These are phyloP conservation scores for Hirtodrosophila trivittata DNA, from an alignment of 2,888 invertebrate genomes.

Conservation along the genomic window DNA sequence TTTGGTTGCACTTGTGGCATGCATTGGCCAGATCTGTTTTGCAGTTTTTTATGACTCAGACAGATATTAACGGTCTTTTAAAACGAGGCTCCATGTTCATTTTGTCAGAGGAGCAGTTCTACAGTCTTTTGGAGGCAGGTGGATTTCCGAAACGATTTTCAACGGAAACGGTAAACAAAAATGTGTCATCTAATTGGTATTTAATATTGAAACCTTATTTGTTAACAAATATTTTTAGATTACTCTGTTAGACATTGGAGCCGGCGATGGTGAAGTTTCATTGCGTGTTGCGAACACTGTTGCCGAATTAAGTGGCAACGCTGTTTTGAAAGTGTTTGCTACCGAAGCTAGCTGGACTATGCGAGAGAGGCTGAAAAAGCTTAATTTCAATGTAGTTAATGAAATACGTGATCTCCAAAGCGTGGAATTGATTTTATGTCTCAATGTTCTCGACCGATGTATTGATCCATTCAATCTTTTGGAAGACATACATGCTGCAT, in stretches of 20 bases:
- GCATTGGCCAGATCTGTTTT: conserved; percentile 93
- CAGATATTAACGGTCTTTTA: conserved; percentile 96
- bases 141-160: conserved; percentile 69
- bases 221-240: too few species aligned
- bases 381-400: conserved; percentile 83
- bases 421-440: conserved; percentile 85
- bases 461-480: conserved; percentile 92
- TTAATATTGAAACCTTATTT: too few species aligned
- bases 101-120: conserved; percentile 92
- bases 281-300: conserved; percentile 88
- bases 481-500: conserved; percentile 88
- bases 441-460: conserved; percentile 97
- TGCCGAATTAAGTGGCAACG: conserved; percentile 53
- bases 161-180: conserved; percentile 59
- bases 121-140: conserved; percentile 80
- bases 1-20: conserved; percentile 96
- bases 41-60: conserved; percentile 95
- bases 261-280: conserved; percentile 98
- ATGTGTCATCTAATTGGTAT: neutral
- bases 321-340: conserved; percentile 90
- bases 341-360: conserved; percentile 97
- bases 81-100: conserved; percentile 99
- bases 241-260: conserved; percentile 93
- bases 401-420: conserved; percentile 80
- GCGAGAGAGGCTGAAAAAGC: conserved; percentile 90